Percentiles rank a stretch among this genome's conserved stretches.
phyloP scores from a whole-genome alignment of 1,140 invertebrate genomes.

The Drosophila simulans region DNA sequence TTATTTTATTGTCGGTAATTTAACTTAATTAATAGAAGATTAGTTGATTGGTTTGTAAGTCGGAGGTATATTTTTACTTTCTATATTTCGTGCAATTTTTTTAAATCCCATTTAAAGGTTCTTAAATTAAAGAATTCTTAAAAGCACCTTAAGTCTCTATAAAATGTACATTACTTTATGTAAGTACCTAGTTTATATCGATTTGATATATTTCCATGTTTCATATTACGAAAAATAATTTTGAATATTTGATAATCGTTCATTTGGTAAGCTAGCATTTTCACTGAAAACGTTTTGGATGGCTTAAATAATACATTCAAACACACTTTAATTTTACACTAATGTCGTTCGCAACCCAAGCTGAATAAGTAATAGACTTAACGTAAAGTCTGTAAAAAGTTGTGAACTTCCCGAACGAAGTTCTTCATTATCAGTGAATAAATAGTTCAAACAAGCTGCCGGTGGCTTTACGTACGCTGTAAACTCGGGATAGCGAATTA shows the following conservation, averaged over 20 bases:
- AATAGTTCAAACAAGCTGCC: slow-evolving; percentile 66
- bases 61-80: no score
- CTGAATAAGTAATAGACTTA: not conserved
- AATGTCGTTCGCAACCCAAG: not conserved
- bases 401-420: slow-evolving; percentile 46
- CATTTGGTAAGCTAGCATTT: slow-evolving; percentile 1
- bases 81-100: no score
- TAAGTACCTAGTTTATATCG: not conserved
- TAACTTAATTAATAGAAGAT: not conserved
- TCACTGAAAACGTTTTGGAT: not conserved
- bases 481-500: slow-evolving; percentile 78
- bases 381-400: not conserved
- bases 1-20: not conserved
- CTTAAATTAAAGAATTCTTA: no score
- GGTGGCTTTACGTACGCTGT: slow-evolving; percentile 73
- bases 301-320: not conserved
- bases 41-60: no score
- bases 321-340: not conserved
- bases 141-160: no score
- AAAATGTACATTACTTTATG: no score
- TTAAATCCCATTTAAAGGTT: no score
- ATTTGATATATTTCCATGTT: not conserved
- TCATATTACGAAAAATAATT: not conserved
- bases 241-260: not conserved
- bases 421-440: slow-evolving; percentile 65